Conservation (phyloP, 2,797 vertebrate species). For the Chelon labrosus region DNA sequence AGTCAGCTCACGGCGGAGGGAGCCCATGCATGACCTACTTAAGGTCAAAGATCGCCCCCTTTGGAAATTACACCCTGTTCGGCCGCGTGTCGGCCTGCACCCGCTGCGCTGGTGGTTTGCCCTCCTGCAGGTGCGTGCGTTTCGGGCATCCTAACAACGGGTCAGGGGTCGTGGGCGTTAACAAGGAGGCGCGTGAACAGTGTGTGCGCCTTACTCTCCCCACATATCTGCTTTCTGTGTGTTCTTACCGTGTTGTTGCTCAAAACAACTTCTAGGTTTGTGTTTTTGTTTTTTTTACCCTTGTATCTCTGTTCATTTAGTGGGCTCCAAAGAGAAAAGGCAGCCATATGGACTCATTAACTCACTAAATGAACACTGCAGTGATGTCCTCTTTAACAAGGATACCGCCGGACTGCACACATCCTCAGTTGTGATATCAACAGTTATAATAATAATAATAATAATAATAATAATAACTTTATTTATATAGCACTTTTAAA, state of each 20-base stretch:
- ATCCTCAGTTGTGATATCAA: no score
- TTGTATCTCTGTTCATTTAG: no score
- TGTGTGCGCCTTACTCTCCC: background rate
- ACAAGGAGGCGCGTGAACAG: conserved; percentile 38
- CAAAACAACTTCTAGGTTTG: no score
- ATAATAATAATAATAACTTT: no score
- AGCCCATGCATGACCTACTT: conserved; percentile 44
- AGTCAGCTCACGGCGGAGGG: conserved; percentile 49
- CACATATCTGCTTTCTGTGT: background rate
- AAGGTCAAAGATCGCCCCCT: conserved; percentile 53
- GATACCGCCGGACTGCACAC: no score
- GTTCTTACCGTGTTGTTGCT: background rate
- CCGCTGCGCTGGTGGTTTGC: conserved; percentile 4
- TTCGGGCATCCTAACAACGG: conserved; percentile 24
- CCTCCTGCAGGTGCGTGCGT: conserved; percentile 27
- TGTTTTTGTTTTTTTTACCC: no score
- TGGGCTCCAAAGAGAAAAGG: no score
- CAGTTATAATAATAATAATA: no score
- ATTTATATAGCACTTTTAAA: no score
- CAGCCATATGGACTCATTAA: no score
- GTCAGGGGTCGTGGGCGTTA: conserved; percentile 44
- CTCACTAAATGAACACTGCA: no score
- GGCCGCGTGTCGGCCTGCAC: conserved; percentile 1
- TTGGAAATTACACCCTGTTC: conserved; percentile 47
- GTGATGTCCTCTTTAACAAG: no score